These are phyloP conservation scores for Eumacrocentrus americanus DNA, from an alignment of 2,888 invertebrate genomes.

Conservation along the genomic window DNA sequence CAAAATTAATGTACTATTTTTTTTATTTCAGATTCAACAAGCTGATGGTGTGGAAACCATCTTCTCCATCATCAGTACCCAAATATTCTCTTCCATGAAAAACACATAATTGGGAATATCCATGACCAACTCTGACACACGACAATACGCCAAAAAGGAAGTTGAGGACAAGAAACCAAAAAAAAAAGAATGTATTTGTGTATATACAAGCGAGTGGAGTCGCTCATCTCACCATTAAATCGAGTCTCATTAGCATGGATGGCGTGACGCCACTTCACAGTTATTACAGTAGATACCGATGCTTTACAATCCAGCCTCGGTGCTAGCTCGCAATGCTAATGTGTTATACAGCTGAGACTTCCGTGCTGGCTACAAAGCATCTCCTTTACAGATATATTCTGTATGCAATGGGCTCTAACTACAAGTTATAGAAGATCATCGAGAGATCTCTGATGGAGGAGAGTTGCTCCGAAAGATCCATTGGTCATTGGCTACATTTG, in stretches of 20 bases:
- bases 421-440: too few relatives aligned
- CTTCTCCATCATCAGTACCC: neutral
- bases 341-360: conserved; percentile 54
- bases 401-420: too few relatives aligned
- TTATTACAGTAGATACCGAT: conserved; percentile 59
- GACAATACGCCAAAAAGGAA: neutral
- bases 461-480: too few relatives aligned
- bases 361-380: conserved; percentile 55
- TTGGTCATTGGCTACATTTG: too few relatives aligned
- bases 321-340: conserved; percentile 58
- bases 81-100: neutral
- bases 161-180: neutral
- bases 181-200: conserved; percentile 3
- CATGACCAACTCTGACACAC: neutral
- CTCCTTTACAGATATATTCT: conserved; percentile 47
- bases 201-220: conserved; percentile 31
- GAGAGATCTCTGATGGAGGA: too few relatives aligned
- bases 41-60: too few relatives aligned
- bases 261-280: conserved; percentile 56
- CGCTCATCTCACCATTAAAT: conserved; percentile 49
- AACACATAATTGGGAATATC: too few relatives aligned
- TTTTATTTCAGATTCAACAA: too few relatives aligned
- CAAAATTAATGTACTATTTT: too few relatives aligned
- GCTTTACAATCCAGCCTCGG: conserved; percentile 58
- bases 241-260: conserved; percentile 54